phyloP scores from a whole-genome alignment of 35 echinoderm and acorn worm genomes.

The Heliocidaris erythrogramma region DNA sequence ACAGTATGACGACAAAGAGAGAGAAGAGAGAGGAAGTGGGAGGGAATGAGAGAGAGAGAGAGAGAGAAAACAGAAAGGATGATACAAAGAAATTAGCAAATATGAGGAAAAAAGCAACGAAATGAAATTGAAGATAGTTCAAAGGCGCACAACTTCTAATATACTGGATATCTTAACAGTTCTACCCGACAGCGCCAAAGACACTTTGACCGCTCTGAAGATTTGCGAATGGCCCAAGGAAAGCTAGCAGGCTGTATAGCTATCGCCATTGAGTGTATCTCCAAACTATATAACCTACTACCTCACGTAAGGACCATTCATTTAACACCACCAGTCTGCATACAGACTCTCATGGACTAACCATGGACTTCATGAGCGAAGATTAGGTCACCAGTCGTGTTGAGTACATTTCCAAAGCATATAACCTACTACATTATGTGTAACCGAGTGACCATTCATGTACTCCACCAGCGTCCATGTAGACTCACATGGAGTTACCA shows the following conservation, averaged over 20 bases:
- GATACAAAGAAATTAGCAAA: no score
- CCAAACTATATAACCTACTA: conserved; percentile 71
- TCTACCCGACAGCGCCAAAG: not conserved
- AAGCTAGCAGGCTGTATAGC: conserved; percentile 67
- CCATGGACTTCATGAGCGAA: not conserved
- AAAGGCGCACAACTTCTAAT: no score
- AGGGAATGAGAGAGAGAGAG: not conserved
- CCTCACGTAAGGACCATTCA: conserved; percentile 58
- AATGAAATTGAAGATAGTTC: no score
- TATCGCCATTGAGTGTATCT: conserved; percentile 62
- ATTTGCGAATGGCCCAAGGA: conserved; percentile 49
- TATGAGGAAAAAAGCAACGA: no score
- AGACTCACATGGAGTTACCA: not conserved
- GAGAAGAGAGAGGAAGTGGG: not conserved
- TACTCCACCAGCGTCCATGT: not conserved
- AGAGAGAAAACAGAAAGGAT: not conserved
- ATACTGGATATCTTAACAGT: not conserved
- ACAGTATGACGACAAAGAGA: not conserved
- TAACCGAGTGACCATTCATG: not conserved
- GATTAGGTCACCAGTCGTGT: no score
- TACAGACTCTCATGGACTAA: not conserved
- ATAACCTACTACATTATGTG: no score
- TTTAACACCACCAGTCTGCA: not conserved
- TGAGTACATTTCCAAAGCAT: no score
- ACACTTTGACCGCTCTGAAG: conserved; percentile 6